These are phyloP conservation scores for Sycophaga agraensis DNA, from an alignment of 1,140 invertebrate species.

Conservation along the genomic window DNA sequence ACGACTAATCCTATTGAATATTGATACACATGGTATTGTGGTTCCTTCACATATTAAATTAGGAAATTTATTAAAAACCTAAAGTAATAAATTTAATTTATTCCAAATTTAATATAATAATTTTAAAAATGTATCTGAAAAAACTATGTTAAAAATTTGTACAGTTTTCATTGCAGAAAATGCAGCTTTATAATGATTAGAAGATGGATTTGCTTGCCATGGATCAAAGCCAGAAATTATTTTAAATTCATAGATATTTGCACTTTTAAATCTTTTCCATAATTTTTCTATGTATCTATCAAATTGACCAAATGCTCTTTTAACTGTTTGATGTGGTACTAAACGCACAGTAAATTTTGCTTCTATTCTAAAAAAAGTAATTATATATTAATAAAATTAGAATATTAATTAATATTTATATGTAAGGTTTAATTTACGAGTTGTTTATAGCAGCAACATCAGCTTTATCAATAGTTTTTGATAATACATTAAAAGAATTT, in stretches of 20 bases:
- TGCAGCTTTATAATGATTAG: conserved; percentile 32
- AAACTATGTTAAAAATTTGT: not conserved
- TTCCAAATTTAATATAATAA: not conserved
- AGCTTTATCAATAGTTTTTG: conserved; percentile 57
- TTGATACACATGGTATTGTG: conserved; percentile 31
- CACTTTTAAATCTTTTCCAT: conserved; percentile 24
- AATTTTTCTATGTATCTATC: conserved; percentile 28
- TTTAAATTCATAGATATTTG: conserved; percentile 29
- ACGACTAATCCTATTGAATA: conserved; percentile 21
- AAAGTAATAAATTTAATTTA: not conserved
- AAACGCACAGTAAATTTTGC: conserved; percentile 70
- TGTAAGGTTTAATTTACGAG: conserved; percentile 22
- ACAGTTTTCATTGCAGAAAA: conserved; percentile 32
- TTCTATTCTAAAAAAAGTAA: conserved; percentile 61
- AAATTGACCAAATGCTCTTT: conserved; percentile 21
- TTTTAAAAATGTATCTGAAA: not conserved
- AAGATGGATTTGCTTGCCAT: conserved; percentile 32
- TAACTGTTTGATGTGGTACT: conserved; percentile 59
- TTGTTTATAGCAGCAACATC: conserved; percentile 26
- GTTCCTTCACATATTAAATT: conserved; percentile 31
- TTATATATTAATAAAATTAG: not conserved
- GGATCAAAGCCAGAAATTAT: conserved; percentile 32
- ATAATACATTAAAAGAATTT: conserved; percentile 68
- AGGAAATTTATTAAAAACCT: conserved; percentile 31
- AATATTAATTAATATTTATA: conserved; percentile 5